phyloP scores from a whole-genome alignment of 2,888 invertebrate genomes.

The Drosophila lutescens region DNA sequence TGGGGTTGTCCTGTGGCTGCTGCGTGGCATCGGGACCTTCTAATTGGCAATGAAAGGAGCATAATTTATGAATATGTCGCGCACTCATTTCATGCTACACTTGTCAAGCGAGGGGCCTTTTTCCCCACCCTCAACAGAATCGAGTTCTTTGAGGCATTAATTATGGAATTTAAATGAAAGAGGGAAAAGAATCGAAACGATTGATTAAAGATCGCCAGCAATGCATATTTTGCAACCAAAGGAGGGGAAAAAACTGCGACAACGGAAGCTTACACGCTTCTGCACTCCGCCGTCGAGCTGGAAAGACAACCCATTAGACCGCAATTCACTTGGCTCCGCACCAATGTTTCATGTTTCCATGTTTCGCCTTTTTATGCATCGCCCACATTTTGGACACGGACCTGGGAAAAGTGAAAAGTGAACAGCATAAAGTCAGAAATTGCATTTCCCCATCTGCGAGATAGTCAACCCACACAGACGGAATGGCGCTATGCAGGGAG shows the following conservation, averaged over 20 bases:
- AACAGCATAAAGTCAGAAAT: constrained; percentile 66
- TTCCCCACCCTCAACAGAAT: constrained; percentile 17
- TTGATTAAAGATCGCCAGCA: constrained; percentile 1
- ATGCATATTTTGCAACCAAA: background rate
- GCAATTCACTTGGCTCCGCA: constrained; percentile 60
- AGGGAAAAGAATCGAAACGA: background rate
- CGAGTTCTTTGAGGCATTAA: constrained; percentile 39
- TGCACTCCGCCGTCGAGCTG: constrained; percentile 21
- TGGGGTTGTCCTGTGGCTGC: constrained; percentile 72
- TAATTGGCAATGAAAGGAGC: constrained; percentile 78
- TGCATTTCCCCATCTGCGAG: constrained; percentile 52
- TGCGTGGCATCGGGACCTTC: constrained; percentile 59
- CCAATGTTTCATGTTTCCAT: constrained; percentile 29
- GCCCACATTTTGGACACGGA: constrained; percentile 40
- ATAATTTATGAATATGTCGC: constrained; percentile 77
- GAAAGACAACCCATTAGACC: constrained; percentile 56
- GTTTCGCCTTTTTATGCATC: constrained; percentile 29
- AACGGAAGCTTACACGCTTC: constrained; percentile 31
- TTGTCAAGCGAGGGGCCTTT: constrained; percentile 5
- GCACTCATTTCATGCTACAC: constrained; percentile 68
- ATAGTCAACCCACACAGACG: constrained; percentile 40
- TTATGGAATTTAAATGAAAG: constrained; percentile 2
- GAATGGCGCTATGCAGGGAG: constrained; percentile 8
- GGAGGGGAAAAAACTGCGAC: background rate
- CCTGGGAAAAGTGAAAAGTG: constrained; percentile 39